Evolutionary conservation across 2,113 vertebrate genomes (phyloP), one percentile per base, ranked within the genome.

Genomic region (Apistogramma diplotaenia): DNA sequence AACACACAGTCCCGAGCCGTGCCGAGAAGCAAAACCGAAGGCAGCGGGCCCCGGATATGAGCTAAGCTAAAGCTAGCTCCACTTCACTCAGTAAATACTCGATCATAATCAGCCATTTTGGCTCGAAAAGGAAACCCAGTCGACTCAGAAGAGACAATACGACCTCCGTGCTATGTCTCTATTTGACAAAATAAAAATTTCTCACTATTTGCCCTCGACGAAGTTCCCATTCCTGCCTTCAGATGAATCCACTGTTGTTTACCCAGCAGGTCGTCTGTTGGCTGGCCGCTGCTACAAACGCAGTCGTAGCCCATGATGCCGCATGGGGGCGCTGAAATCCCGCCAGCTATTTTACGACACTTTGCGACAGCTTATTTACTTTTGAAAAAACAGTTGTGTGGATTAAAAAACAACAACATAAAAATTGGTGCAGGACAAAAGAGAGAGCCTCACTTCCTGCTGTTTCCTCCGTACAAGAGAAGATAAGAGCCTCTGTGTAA

Each of bases 151-250:
- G 55, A 58, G 19, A 4, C 21, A 31, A 23, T 0, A 9, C 16
- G 57, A 23, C 21, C 25, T 55, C 49, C 51, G 60, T 43, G 3
- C 3, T 16, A 4, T 49, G 57, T 83, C 71, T 86, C 55, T 65
- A 25, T 67, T 37, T 43, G 55, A 82, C 56, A 75, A 88, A 6
- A 79, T 49, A 55, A 10, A 82, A 91, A 83, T 85, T 85, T 78
- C 90, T 92, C 84, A 89, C 89, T 87, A 53, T 90, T 91, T 84
- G 79, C 88, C 91, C 93, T 91, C 92, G 89, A 93, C 87, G 90
- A 93, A 95, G 90, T 93, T 91, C 87, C 94, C 95, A 95, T 96
- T 94, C 93, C 94, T 94, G 94, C 93, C 88, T 91, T 81, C 53
- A 89, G 93, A 92, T 91, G 91, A 77, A 93, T 92, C 88, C 85